Evolutionary conservation across 1,140 invertebrate genomes (phyloP), one percentile per base, ranked within the genome.

Genomic region (Pantala flavescens): DNA sequence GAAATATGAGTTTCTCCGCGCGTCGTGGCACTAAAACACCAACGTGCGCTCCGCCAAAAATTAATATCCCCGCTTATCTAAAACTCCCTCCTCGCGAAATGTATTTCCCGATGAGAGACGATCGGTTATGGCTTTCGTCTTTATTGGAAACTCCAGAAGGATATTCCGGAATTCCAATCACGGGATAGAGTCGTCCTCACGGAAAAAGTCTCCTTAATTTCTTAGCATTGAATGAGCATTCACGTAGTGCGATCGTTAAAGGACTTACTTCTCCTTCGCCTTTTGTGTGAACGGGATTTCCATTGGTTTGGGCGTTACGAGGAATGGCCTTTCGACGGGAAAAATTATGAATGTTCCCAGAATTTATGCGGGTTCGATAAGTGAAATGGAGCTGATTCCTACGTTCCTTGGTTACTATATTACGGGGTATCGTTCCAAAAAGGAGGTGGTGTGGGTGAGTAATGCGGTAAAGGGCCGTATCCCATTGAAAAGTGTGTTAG

Each of bases 281-380:
- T 63, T 19, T 63, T 19, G 49, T 16, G 49, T 7, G 49, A 63
- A 49, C 43, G 49, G 14, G n/a, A 63, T 12, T 63, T 63, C 49
- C 49, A 12, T 3, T 63, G 49, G 5, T 63, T 63, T 63, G 1
- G 49, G 14, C 5, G 49, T 1, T 63, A 16, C 49, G 49, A 21
- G n/a, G 12, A 16, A 63, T 19, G n/a, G 49, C 3, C 49, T 5
- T 16, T 63, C 49, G 5, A 21, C 14, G 49, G 49, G 49, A 63
- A 21, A 63, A 63, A 63, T 19, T 63, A 63, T 63, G 49, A 63
- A 63, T 63, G 49, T 63, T 63, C 12, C n/a, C 49, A 16, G n/a
- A 63, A 63, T 63, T 63, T 63, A 63, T 63, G 49, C 49, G 49
- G 49, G 49, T 63, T 63, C 49, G 49, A 63, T 63, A 63, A 63